Percentiles rank a stretch among this genome's conserved stretches.
Conservation (phyloP, 92 coral and sea anemone genomes). For the Siderastrea radians region DNA sequence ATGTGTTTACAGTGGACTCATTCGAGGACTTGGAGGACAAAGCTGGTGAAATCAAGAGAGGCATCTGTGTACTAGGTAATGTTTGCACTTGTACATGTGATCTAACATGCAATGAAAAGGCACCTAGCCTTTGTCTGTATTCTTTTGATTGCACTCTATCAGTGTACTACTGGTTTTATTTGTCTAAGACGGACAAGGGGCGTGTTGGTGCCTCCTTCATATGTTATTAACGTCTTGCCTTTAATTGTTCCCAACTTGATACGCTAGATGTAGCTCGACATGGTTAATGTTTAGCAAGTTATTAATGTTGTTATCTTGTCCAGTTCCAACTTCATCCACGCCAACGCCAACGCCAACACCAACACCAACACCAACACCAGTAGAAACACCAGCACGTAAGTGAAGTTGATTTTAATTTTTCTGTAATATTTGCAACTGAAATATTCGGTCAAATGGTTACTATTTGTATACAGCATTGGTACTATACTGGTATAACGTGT, state of each 20-base stretch:
- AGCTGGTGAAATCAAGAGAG: conserved; percentile 24
- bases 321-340: not conserved
- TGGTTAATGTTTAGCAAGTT: not conserved
- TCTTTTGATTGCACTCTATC: not conserved
- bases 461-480: too few relatives aligned
- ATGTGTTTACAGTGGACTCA: conserved; percentile 35
- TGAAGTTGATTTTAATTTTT: not conserved
- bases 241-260: not conserved
- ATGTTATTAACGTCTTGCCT: too few relatives aligned
- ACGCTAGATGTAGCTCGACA: not conserved
- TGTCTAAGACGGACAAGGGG: too few relatives aligned
- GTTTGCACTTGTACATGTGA: not conserved
- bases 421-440: too few relatives aligned
- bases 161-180: not conserved
- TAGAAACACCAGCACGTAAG: not conserved
- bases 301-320: not conserved
- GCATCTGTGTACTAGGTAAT: conserved; percentile 31
- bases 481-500: too few relatives aligned
- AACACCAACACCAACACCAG: conserved; percentile 7
- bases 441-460: too few relatives aligned
- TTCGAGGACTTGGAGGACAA: conserved; percentile 48
- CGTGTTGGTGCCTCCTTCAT: too few relatives aligned
- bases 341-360: conserved; percentile 5
- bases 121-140: not conserved
- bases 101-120: not conserved